These are phyloP conservation scores for Brachypalpus laphriformis DNA, from an alignment of 2,888 invertebrate genomes.

Conservation along the genomic window DNA sequence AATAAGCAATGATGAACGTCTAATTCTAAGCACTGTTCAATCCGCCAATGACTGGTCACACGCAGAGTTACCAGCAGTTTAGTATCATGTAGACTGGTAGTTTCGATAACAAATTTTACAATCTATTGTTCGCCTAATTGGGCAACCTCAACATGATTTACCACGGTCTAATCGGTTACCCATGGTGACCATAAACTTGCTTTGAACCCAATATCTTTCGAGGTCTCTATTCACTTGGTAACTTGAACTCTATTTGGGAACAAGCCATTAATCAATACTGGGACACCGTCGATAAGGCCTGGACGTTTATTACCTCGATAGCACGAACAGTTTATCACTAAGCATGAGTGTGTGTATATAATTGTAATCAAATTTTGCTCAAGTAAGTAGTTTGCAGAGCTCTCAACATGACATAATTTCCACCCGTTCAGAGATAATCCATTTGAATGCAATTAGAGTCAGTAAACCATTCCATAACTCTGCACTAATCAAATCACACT, in stretches of 20 bases:
- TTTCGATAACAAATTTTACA: background rate
- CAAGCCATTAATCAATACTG: background rate
- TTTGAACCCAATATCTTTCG: conserved; percentile 16
- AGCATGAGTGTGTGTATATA: background rate
- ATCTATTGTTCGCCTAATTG: conserved; percentile 22
- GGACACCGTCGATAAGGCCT: background rate
- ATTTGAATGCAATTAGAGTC: conserved; percentile 57
- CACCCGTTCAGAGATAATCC: conserved; percentile 16
- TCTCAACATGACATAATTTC: conserved; percentile 17
- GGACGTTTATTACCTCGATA: background rate
- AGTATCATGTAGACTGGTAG: background rate
- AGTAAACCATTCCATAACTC: conserved; percentile 52
- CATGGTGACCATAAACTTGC: background rate
- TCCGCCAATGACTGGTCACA: too few species aligned
- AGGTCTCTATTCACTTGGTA: background rate
- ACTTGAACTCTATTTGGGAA: conserved; percentile 3
- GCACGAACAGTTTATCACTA: too few species aligned
- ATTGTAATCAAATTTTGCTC: too few species aligned
- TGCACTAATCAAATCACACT: conserved; percentile 56
- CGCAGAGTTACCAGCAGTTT: too few species aligned
- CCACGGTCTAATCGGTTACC: conserved; percentile 20
- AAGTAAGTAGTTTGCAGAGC: too few species aligned
- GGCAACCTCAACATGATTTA: background rate
- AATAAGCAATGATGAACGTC: too few species aligned
- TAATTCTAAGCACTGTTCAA: too few species aligned